Base-by-base conservation (phyloP, 2,888 invertebrate genomes). In the Linnaemya vulpina region DNA sequence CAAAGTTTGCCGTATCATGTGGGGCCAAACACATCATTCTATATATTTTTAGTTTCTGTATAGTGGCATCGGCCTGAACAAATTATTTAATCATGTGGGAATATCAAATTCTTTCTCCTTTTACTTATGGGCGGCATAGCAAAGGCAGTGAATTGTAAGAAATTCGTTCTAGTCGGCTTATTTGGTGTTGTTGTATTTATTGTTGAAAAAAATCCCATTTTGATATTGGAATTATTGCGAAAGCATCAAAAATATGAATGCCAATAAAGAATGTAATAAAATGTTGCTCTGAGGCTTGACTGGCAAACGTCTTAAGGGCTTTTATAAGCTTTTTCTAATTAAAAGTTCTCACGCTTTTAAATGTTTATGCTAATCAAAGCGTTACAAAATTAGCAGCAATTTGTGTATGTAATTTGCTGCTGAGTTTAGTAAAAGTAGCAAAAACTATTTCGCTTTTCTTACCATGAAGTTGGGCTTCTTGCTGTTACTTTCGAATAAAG, bases 11-110 rank as follows among this genome's bases (percentile, higher is more conserved):
- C 46, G 15, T 17, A 17, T 7, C 25, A 43, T 76, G 63, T 76
- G 58, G 71, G 76, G 70, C 70, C 81, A 43, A 55, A 15, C 17
- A 35, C 9, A 7, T 51, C 30, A 60, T 30, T 30, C 35, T 71
- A 51, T 11, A 5, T n/a, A 49, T 4, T 67, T 38, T 22, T 60
- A 30, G 0, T 35, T 20, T 51, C 10, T 49, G 3, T 51, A 1
- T 80, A 74, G 81, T 81, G 58, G 74, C 77, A 68, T 58, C 53
- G 43, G 74, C 49, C 58, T 75, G 63, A 74, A 53, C 78, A 81
- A 85, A 84, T 84, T 74, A 77, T 73, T 78, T 77, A 75, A 74
- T 74, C 74, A 78, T 78, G 82, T 82, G 85, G 73, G 85, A 75
- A 85, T 65, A 11, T 3, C 62, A n/a, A 11, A n/a, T 25, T 10